Evolutionary conservation across 2,113 vertebrate species (phyloP).

Genomic region (Lycaon pictus): DNA sequence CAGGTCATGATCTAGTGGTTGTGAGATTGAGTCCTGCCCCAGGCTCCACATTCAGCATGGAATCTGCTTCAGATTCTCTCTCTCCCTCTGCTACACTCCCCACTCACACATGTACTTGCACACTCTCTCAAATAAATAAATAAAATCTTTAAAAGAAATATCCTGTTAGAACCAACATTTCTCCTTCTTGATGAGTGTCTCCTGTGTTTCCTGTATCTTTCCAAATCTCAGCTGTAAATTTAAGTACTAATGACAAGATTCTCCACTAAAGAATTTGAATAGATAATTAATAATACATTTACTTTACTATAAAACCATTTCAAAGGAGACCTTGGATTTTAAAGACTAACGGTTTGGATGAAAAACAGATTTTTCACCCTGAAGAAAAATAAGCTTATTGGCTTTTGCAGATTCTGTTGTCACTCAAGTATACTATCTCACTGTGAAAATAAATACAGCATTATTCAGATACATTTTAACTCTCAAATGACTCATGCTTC

Average conservation of each 20-base stretch:
- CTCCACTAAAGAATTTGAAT: not conserved
- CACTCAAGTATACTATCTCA: not conserved
- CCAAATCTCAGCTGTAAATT: not conserved
- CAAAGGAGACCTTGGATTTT: not conserved
- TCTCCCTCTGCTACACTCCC: not conserved
- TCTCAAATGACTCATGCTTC: not conserved
- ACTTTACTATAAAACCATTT: conserved; percentile 35
- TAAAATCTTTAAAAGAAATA: not conserved
- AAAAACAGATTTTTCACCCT: not conserved
- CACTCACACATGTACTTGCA: not conserved
- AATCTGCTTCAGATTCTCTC: not conserved
- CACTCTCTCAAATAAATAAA: not conserved
- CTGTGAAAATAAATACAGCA: not conserved
- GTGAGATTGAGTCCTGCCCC: not conserved
- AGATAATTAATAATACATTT: conserved; percentile 15
- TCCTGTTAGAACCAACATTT: not conserved
- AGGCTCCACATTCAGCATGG: not conserved
- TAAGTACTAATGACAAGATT: not conserved
- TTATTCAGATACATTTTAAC: not conserved
- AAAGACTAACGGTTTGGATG: not conserved
- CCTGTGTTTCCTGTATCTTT: not conserved
- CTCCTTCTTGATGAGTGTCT: not conserved
- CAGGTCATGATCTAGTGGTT: not conserved
- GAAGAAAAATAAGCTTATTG: not conserved
- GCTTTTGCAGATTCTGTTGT: not conserved